Evolutionary conservation across 2,113 vertebrate genomes (phyloP).

Genomic region (Arothron firmamentum): DNA sequence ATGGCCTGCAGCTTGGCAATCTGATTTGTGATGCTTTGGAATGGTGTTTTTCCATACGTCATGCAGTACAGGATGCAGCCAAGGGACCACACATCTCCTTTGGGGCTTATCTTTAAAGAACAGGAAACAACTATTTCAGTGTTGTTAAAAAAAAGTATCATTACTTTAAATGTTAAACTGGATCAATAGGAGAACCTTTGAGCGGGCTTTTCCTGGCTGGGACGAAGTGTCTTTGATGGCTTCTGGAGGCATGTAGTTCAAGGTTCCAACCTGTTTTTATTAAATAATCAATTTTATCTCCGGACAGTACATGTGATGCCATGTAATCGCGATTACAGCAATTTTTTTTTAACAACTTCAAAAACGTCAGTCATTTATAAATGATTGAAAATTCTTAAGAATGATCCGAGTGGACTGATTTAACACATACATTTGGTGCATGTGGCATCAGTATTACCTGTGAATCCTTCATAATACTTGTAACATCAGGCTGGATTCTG

Average conservation of each 20-base stretch:
- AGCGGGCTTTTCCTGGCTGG: slow-evolving; percentile 80
- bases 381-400: background rate
- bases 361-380: no score
- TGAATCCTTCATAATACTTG: slow-evolving; percentile 95
- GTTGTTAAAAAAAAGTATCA: background rate
- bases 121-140: background rate
- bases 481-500: slow-evolving; percentile 94
- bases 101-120: slow-evolving; percentile 84
- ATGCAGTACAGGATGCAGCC: slow-evolving; percentile 96
- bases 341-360: no score
- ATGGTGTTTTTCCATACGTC: slow-evolving; percentile 95
- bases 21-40: slow-evolving; percentile 93
- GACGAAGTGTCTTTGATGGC: slow-evolving; percentile 92
- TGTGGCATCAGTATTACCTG: slow-evolving; percentile 73
- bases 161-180: background rate
- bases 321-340: no score
- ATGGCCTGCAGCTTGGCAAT: slow-evolving; percentile 92
- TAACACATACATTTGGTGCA: background rate
- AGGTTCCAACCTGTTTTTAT: slow-evolving; percentile 84
- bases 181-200: slow-evolving; percentile 78
- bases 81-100: slow-evolving; percentile 96
- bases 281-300: background rate
- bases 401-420: background rate
- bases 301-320: no score
- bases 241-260: slow-evolving; percentile 98